A percentile compares a stretch with the other conserved stretches of the same genome.
phyloP scores from a whole-genome alignment of 2,797 vertebrate genomes.

The Octomys mimax region DNA sequence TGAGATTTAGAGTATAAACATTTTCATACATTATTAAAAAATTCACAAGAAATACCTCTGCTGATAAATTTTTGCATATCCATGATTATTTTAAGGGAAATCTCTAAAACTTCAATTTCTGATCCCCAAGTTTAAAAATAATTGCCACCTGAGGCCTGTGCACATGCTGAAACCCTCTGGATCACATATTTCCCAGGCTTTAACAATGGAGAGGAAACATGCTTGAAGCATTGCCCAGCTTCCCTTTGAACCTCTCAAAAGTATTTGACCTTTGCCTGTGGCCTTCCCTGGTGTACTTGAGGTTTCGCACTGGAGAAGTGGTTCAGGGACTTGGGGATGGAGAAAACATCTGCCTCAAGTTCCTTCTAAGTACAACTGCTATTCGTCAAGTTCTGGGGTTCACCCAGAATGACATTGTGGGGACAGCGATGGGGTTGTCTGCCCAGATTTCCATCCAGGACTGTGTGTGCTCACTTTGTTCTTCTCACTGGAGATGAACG shows the following conservation, averaged over 20 bases:
- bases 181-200: conserved; percentile 36
- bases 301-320: conserved; percentile 51
- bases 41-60: not conserved
- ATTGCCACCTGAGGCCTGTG: rapidly evolving
- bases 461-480: not conserved
- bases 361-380: not conserved
- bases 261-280: conserved; percentile 48
- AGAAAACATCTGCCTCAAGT: conserved; percentile 33
- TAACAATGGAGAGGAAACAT: conserved; percentile 52
- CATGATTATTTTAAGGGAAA: not conserved
- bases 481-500: not conserved
- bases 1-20: not conserved
- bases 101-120: conserved; percentile 33
- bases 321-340: not conserved
- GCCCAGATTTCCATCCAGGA: not conserved
- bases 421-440: not conserved
- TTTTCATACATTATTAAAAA: not conserved
- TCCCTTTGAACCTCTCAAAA: conserved; percentile 36
- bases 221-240: conserved; percentile 22
- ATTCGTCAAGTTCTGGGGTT: not conserved
- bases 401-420: not conserved
- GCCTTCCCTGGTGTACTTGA: not conserved
- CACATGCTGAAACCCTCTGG: not conserved
- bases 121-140: not conserved
- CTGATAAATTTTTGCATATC: not conserved